Evolutionary conservation across 2,888 invertebrate genomes (phyloP).

Genomic region (Stenodera caucasica): DNA sequence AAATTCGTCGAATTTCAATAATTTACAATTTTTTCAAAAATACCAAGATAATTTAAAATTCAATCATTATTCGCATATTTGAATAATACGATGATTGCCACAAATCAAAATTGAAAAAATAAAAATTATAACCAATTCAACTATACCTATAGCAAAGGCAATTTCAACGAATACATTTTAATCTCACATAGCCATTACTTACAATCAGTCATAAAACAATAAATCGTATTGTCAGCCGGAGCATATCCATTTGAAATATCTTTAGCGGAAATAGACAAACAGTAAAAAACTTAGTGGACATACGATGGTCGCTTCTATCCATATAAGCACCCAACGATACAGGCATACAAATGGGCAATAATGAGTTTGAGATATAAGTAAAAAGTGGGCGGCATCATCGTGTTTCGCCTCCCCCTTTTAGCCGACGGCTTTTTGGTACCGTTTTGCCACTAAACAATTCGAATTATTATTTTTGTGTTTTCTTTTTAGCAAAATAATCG

Average conservation of each 20-base stretch:
- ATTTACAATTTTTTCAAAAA: too few species aligned
- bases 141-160: slow-evolving; percentile 31
- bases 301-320: slow-evolving; percentile 54
- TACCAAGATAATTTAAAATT: too few species aligned
- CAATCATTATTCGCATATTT: background rate
- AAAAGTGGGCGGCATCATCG: slow-evolving; percentile 53
- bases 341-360: slow-evolving; percentile 54
- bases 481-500: background rate
- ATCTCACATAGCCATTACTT: slow-evolving; percentile 41
- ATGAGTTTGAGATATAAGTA: slow-evolving; percentile 52
- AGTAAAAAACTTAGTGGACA: slow-evolving; percentile 50
- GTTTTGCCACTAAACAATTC: slow-evolving; percentile 1
- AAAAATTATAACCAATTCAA: background rate
- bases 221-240: slow-evolving; percentile 47
- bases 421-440: background rate
- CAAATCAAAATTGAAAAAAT: too few species aligned
- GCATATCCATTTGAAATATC: slow-evolving; percentile 50
- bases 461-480: background rate
- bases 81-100: background rate
- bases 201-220: slow-evolving; percentile 50
- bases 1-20: too few species aligned
- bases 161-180: slow-evolving; percentile 38
- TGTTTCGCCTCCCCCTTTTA: background rate
- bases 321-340: slow-evolving; percentile 53
- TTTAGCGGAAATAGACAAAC: slow-evolving; percentile 51